Evolutionary conservation across 2,797 vertebrate genomes (phyloP).

Genomic region (Propithecus deckenii): DNA sequence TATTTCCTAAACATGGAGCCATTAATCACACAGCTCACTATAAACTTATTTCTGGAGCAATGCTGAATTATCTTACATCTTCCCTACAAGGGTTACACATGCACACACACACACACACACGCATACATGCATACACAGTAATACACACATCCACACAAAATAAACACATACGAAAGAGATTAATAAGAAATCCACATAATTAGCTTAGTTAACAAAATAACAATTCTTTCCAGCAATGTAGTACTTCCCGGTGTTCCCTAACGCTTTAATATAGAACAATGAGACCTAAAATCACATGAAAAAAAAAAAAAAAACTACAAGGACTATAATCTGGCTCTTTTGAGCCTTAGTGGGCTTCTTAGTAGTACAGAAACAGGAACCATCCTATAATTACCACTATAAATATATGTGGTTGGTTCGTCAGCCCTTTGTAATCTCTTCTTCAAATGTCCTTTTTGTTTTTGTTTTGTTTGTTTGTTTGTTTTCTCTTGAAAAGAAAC

Average conservation of each 20-base stretch:
- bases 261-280: not conserved
- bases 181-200: not conserved
- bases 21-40: slow-evolving; percentile 32
- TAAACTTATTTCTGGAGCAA: not conserved
- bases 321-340: not conserved
- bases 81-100: not conserved
- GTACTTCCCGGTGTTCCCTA: not conserved
- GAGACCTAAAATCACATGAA: not conserved
- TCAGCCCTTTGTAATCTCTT: not conserved
- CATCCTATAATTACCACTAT: not conserved
- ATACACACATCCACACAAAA: not conserved
- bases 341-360: not conserved
- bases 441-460: not conserved
- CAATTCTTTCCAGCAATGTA: not conserved
- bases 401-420: not conserved
- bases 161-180: slow-evolving; percentile 14
- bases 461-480: not conserved
- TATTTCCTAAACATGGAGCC: slow-evolving; percentile 9
- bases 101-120: not conserved
- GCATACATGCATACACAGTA: not conserved
- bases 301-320: not conserved
- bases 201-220: slow-evolving; percentile 36
- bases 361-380: not conserved
- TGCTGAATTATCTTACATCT: not conserved
- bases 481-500: not conserved